Evolutionary conservation across 1,140 invertebrate genomes (phyloP).

Genomic region (Campoletis sonorensis): DNA sequence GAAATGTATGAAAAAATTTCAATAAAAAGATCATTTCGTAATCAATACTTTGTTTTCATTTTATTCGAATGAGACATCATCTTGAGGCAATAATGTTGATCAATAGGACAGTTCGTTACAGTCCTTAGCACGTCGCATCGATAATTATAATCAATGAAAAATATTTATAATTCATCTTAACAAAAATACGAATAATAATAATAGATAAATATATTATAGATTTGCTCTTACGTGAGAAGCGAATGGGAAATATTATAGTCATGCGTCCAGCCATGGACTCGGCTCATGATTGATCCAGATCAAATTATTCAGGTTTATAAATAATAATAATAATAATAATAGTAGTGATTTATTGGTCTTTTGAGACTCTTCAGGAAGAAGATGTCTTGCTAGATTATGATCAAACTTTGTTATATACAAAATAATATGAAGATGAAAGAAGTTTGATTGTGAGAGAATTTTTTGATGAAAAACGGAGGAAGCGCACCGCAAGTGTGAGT

Average conservation of each 20-base stretch:
- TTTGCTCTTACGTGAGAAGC: not conserved
- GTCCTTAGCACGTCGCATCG: not conserved
- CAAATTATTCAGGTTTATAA: not conserved
- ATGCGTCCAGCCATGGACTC: not conserved
- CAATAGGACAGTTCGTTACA: not conserved
- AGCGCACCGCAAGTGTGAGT: not conserved
- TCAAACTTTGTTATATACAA: conserved; percentile 10
- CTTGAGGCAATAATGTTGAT: not conserved
- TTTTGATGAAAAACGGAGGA: too few relatives aligned
- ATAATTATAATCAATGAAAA: not conserved
- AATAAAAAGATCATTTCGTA: not conserved
- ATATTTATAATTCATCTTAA: not conserved
- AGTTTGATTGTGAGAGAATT: too few relatives aligned
- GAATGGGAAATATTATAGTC: not conserved
- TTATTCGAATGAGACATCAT: conserved; percentile 13
- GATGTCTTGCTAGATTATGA: not conserved
- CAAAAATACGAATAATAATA: not conserved
- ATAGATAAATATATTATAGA: not conserved
- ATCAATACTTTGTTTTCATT: conserved; percentile 6
- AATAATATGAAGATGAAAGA: not conserved
- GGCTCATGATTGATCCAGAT: not conserved
- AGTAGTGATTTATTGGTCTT: not conserved
- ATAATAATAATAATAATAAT: not conserved
- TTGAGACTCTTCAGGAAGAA: not conserved
- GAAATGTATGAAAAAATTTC: not conserved